These are phyloP conservation scores for Agapetus fuscipes DNA, from an alignment of 2,888 invertebrate species.

Conservation along the genomic window DNA sequence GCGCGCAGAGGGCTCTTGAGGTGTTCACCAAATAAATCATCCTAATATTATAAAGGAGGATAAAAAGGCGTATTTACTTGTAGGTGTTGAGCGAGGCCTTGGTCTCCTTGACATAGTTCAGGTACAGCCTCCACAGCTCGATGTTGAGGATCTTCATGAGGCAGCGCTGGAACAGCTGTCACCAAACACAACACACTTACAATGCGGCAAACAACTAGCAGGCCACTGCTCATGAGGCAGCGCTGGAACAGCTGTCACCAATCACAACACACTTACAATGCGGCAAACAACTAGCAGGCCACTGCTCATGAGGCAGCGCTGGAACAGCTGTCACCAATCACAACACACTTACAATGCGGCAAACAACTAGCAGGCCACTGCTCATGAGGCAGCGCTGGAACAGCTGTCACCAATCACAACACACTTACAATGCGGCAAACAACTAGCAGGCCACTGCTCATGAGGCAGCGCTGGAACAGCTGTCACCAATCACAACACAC, in stretches of 20 bases:
- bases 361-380: too few relatives aligned
- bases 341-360: conserved; percentile 3
- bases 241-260: conserved; percentile 84
- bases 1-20: too few relatives aligned
- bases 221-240: conserved; percentile 94
- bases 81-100: conserved; percentile 87
- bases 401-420: conserved; percentile 50
- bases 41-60: not conserved
- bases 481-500: conserved; percentile 31
- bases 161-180: conserved; percentile 94
- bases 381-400: conserved; percentile 97
- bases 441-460: too few relatives aligned
- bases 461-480: conserved; percentile 95
- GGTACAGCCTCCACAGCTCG: conserved; percentile 96
- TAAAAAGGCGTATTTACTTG: conserved; percentile 56
- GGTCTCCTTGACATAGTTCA: conserved; percentile 97
- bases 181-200: conserved; percentile 5
- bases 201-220: too few relatives aligned
- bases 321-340: conserved; percentile 69
- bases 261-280: conserved; percentile 4
- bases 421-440: conserved; percentile 1
- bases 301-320: conserved; percentile 94
- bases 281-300: too few relatives aligned
- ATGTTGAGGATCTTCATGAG: conserved; percentile 98
- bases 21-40: too few relatives aligned